phyloP scores from a whole-genome alignment of 1,140 invertebrate species.

The Drosophila parvula region DNA sequence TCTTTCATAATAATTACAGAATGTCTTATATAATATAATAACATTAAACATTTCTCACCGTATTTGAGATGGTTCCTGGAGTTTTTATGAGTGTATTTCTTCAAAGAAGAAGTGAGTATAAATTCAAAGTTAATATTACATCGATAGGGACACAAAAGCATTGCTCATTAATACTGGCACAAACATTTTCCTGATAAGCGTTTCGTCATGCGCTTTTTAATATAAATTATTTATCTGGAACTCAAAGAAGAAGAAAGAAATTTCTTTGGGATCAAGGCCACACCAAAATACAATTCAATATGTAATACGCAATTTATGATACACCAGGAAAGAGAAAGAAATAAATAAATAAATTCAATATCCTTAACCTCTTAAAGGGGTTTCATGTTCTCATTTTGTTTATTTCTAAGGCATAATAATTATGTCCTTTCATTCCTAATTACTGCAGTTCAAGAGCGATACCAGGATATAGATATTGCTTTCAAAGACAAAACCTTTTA shows the following conservation, averaged over 20 bases:
- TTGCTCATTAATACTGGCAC: neutral
- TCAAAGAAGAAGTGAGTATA: too few relatives aligned
- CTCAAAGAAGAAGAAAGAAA: neutral
- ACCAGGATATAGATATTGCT: constrained; percentile 1
- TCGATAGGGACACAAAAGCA: constrained; percentile 1
- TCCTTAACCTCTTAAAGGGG: neutral
- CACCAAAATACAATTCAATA: neutral
- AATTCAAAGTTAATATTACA: neutral
- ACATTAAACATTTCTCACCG: too few relatives aligned
- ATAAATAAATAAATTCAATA: neutral
- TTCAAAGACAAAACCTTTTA: neutral
- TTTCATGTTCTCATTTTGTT: too few relatives aligned
- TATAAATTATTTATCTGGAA: constrained; percentile 1
- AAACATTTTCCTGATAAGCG: neutral
- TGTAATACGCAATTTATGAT: neutral
- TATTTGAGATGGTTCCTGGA: too few relatives aligned
- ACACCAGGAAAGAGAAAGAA: neutral
- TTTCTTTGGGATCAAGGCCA: neutral
- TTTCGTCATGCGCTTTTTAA: constrained; percentile 1
- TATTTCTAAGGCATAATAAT: too few relatives aligned
- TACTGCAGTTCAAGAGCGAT: neutral
- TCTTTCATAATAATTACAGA: too few relatives aligned
- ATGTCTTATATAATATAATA: too few relatives aligned
- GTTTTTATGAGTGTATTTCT: too few relatives aligned
- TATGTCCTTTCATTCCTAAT: neutral